These are phyloP conservation scores for Willowsia nigromaculata DNA, from an alignment of 2,888 invertebrate genomes.

Conservation along the genomic window DNA sequence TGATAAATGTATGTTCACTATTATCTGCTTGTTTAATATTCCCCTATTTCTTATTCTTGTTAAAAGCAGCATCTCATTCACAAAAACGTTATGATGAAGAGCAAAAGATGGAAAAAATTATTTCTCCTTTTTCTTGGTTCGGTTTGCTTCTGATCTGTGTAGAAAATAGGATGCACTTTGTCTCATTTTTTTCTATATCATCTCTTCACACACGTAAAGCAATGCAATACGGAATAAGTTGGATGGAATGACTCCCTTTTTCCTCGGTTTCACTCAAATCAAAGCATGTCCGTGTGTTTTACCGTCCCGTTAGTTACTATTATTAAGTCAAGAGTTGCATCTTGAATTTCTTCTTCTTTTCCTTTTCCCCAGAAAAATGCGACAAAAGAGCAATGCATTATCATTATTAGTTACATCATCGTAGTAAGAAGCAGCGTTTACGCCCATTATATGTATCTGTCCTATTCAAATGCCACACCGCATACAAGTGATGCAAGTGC, in stretches of 20 bases:
- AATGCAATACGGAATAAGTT: slow-evolving; percentile 1
- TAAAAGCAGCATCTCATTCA: slow-evolving; percentile 37
- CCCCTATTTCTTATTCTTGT: slow-evolving; percentile 38
- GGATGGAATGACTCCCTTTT: slow-evolving; percentile 24
- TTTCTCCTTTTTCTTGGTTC: slow-evolving; percentile 5
- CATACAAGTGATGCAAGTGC: slow-evolving; percentile 25
- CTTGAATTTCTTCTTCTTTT: slow-evolving; percentile 43
- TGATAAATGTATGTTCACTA: neutral
- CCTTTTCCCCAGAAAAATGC: slow-evolving; percentile 14
- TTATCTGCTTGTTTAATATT: slow-evolving; percentile 40
- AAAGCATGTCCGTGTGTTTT: slow-evolving; percentile 38
- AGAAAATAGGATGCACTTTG: slow-evolving; percentile 22
- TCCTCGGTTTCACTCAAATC: slow-evolving; percentile 52
- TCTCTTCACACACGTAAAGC: neutral
- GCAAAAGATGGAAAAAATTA: slow-evolving; percentile 13
- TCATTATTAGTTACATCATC: slow-evolving; percentile 57
- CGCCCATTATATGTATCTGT: neutral
- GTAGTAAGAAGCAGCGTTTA: no score
- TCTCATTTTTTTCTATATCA: slow-evolving; percentile 12
- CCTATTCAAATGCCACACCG: neutral
- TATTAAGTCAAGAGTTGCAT: slow-evolving; percentile 46
- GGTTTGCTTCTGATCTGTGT: slow-evolving; percentile 36
- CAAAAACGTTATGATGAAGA: slow-evolving; percentile 40
- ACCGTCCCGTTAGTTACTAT: slow-evolving; percentile 8
- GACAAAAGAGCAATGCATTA: slow-evolving; percentile 67